Conservation (phyloP, 2,888 invertebrate genomes). For the Cephus spinipes region DNA sequence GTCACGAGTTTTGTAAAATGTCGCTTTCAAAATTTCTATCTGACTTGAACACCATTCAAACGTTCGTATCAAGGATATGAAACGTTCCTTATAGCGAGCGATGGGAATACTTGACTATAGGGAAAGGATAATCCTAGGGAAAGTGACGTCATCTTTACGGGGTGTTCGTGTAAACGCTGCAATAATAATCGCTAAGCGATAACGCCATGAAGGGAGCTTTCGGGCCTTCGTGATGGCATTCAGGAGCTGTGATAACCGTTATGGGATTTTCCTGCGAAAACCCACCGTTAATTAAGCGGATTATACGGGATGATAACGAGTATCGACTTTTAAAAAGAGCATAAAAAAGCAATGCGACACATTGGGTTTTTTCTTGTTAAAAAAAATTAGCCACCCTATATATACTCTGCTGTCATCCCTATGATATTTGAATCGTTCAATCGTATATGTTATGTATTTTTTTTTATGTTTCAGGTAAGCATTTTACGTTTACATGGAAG, state of each 20-base stretch:
- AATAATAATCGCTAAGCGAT: constrained; percentile 6
- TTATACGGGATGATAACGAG: not conserved
- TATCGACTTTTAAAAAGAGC: not conserved
- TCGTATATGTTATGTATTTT: not conserved
- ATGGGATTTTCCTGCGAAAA: not conserved
- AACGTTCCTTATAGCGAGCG: not conserved
- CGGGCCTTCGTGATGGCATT: not conserved
- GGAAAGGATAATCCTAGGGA: not conserved
- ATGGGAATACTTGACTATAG: not conserved
- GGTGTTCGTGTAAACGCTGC: not conserved
- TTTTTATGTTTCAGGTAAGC: constrained; percentile 7
- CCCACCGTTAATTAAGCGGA: constrained; percentile 2
- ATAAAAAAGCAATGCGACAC: not conserved
- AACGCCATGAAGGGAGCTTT: not conserved
- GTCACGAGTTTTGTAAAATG: not conserved
- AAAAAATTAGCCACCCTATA: not conserved
- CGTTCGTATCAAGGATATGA: not conserved
- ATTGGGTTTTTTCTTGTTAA: not conserved
- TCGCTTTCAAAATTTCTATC: not conserved
- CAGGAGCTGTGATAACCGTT: not conserved
- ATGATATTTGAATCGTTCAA: not conserved
- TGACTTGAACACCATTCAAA: not conserved
- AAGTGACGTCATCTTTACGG: not conserved
- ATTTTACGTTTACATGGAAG: not conserved
- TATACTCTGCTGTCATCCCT: not conserved